phyloP scores from a whole-genome alignment of 2,797 vertebrate genomes.

The Sebastes alutus region DNA sequence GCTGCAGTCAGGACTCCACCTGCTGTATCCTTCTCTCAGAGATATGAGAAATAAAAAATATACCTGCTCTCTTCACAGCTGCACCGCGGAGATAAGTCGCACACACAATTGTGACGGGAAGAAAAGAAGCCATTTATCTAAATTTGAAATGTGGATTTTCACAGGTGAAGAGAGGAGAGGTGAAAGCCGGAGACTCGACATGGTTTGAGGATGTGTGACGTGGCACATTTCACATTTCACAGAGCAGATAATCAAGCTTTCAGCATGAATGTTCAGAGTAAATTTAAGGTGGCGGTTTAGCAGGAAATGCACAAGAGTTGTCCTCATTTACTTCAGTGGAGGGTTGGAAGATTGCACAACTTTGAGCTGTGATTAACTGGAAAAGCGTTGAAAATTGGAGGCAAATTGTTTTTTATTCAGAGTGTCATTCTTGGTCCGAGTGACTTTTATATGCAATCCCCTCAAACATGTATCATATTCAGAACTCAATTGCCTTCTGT shows the following conservation, averaged over 20 bases:
- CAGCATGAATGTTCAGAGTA: constrained; percentile 31
- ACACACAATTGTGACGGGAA: constrained; percentile 27
- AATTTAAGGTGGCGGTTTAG: constrained; percentile 30
- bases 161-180: constrained; percentile 32
- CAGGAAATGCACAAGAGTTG: background rate
- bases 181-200: constrained; percentile 11
- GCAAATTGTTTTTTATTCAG: background rate
- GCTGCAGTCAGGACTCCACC: constrained; percentile 30
- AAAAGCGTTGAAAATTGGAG: constrained; percentile 1
- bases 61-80: constrained; percentile 51
- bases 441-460: background rate
- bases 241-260: constrained; percentile 50
- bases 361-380: constrained; percentile 18
- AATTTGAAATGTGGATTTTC: constrained; percentile 40
- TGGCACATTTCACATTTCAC: constrained; percentile 36
- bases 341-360: constrained; percentile 1
- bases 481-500: background rate
- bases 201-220: constrained; percentile 30
- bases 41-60: constrained; percentile 59
- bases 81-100: constrained; percentile 57
- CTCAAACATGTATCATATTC: background rate
- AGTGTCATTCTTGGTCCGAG: background rate
- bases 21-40: constrained; percentile 33
- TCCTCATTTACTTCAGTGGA: constrained; percentile 12
- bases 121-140: constrained; percentile 47